A percentile compares a stretch with the other conserved stretches of the same genome.
Evolutionary conservation across 2,797 vertebrate species (phyloP).

Genomic region (Echiichthys vipera): DNA sequence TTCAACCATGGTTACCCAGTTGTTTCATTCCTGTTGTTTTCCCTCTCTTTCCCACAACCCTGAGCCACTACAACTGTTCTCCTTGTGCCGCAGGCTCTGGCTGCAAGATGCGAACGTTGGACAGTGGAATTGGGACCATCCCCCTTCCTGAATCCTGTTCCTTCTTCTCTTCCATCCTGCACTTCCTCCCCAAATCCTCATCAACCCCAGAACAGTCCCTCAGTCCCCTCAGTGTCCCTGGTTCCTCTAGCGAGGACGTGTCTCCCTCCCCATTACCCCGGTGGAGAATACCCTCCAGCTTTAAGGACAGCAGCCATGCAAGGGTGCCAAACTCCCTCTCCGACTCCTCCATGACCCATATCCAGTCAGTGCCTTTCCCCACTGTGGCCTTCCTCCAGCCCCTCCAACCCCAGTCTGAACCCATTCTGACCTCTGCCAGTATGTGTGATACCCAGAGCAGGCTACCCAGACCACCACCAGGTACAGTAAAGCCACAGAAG

Average conservation of each 20-base stretch:
- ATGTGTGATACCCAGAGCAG: constrained; percentile 82
- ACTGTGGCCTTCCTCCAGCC: constrained; percentile 83
- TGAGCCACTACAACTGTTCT: constrained; percentile 74
- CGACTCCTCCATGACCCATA: constrained; percentile 74
- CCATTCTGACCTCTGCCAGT: constrained; percentile 82
- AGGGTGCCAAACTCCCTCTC: constrained; percentile 83
- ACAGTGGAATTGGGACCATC: constrained; percentile 94
- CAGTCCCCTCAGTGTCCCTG: constrained; percentile 74
- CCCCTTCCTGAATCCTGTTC: constrained; percentile 89
- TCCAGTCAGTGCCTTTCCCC: constrained; percentile 89
- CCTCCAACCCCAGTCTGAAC: constrained; percentile 84
- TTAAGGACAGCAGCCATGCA: constrained; percentile 69
- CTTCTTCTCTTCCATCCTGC: constrained; percentile 84
- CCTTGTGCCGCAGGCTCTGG: constrained; percentile 87
- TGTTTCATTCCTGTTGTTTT: constrained; percentile 46
- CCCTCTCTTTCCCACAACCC: constrained; percentile 33
- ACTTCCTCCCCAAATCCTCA: constrained; percentile 84
- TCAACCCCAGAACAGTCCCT: constrained; percentile 78
- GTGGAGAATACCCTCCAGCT: constrained; percentile 77
- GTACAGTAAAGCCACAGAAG: constrained; percentile 76
- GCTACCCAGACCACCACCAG: constrained; percentile 87
- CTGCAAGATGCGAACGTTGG: constrained; percentile 93
- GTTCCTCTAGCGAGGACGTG: constrained; percentile 71
- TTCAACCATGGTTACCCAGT: constrained; percentile 61
- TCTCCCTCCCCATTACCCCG: constrained; percentile 77